Evolutionary conservation across 2,888 invertebrate genomes (phyloP), one percentile per base, ranked within the genome.

Genomic region (Lasioglossum vierecki): DNA sequence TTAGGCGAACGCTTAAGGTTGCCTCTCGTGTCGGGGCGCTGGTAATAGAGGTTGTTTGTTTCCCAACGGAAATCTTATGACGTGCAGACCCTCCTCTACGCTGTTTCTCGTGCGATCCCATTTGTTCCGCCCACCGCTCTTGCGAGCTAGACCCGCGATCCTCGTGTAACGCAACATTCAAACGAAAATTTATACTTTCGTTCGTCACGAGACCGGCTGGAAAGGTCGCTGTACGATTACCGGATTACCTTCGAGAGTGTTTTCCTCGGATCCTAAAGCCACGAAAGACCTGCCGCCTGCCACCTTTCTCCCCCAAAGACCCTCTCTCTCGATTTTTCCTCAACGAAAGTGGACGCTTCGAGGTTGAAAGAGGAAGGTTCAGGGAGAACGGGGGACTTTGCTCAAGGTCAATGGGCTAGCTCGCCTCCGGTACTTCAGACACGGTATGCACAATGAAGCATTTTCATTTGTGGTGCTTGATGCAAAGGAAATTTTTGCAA

Each of bases 11-110:
- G 83, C 82, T 88, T 89, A 85, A 88, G 84, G 85, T 79, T 74
- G 80, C 74, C 79, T 85, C 83, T 88, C 85, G 87, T 88, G 85
- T 79, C 80, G 78, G 39, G 73, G 60, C 60, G 46, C 44, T 81
- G 77, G 84, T 86, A 86, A 88, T 80, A 83, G 85, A 79, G 90
- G 91, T 85, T 92, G 91, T 91, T 91, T 90, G 91, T 92, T 86
- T 92, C 90, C 85, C 80, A 82, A 87, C 88, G 87, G 91, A 91
- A 90, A 91, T 91, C 91, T 91, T 90, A 91, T 90, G 91, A 92
- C 90, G 89, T 83, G 87, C 84, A 85, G 91, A 81, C 72, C 88
- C 92, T 91, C 90, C 92, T 88, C 82, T 90, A 89, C 86, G 91
- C 81, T 91, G 92, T 92, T 89, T 88, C 85, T 88, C 88, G 84